Base-by-base conservation (phyloP, 2,113 vertebrate genomes). In the Hylia prasina region DNA sequence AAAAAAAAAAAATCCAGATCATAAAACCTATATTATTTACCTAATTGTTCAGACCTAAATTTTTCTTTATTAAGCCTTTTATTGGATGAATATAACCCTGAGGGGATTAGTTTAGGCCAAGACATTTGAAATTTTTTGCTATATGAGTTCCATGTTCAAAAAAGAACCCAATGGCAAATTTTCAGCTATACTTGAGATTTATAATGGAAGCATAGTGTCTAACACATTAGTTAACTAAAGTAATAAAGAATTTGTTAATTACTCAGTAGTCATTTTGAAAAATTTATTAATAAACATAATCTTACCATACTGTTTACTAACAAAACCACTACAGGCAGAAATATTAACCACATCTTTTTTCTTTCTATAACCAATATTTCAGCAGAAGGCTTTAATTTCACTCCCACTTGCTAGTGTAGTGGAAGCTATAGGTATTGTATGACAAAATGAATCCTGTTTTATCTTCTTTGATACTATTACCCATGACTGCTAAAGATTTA, bases 341-440 rank as follows among this genome's bases (percentile, higher is more conserved):
- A 65, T 44, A 72, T 47, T 70, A 57, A 54, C 23, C 9, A 39
- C 77, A 25, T 6, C 7, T 87, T 63, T 85, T 76, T 82, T 40
- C 33, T 83, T 63, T 64, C 33, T 82, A 21, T 73, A 63, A n/a
- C n/a, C 63, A 90, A 18, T 25, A 33, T 90, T 96, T 91, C 63
- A 73, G 61, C 94, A 96, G 75, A 91, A 94, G 91, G 76, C 75
- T 97, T 96, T 96, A 91, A 94, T 97, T 96, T 95, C 75, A 61
- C 23, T 94, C 45, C 45, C 33, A 79, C 94, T 94, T 85, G 33
- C 58, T 71, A 42, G 53, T 42, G 60, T n/a, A 61, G 76, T 94
- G 56, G 84, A 89, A 95, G 89, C 81, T 85, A 35, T 90, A 93
- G 88, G 71, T 93, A 96, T 96, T 94, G 40, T 83, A 94, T 95